Evolutionary conservation across 1,140 invertebrate genomes (phyloP).

Genomic region (Aradophagus sp.): DNA sequence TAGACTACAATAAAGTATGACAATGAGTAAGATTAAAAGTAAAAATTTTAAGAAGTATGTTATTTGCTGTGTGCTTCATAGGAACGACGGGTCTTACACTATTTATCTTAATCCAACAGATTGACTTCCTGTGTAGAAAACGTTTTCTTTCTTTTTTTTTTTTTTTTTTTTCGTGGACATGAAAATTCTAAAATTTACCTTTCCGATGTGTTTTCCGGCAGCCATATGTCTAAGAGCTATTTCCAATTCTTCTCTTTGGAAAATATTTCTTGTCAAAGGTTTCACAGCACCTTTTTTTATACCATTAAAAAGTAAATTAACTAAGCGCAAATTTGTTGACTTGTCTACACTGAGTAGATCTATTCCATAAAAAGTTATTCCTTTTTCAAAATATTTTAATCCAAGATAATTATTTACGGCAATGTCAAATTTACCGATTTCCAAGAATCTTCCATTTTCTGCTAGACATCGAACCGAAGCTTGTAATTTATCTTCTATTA

Average conservation of each 20-base stretch:
- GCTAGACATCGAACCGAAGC: conserved; percentile 87
- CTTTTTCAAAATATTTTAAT: conserved; percentile 86
- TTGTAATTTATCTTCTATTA: conserved; percentile 86
- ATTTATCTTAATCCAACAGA: too few relatives aligned
- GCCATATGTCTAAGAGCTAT: conserved; percentile 79
- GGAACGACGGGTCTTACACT: too few relatives aligned
- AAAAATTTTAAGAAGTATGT: too few relatives aligned
- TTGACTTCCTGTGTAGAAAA: too few relatives aligned
- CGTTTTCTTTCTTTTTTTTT: too few relatives aligned
- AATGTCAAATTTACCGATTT: conserved; percentile 88
- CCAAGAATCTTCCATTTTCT: conserved; percentile 81
- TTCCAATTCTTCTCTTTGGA: conserved; percentile 72
- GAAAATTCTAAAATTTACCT: conserved; percentile 70
- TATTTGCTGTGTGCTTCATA: too few relatives aligned
- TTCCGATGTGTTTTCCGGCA: conserved; percentile 84
- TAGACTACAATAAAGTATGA: too few relatives aligned
- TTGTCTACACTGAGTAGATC: conserved; percentile 75
- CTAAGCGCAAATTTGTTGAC: conserved; percentile 53
- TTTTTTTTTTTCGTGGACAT: too few relatives aligned
- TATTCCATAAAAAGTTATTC: conserved; percentile 86
- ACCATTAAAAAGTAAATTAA: conserved; percentile 72
- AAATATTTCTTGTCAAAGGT: conserved; percentile 73
- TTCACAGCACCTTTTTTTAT: conserved; percentile 74
- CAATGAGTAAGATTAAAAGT: too few relatives aligned
- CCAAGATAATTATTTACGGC: conserved; percentile 79